Conservation (phyloP, 2,797 vertebrate genomes). For the Chelon auratus region DNA sequence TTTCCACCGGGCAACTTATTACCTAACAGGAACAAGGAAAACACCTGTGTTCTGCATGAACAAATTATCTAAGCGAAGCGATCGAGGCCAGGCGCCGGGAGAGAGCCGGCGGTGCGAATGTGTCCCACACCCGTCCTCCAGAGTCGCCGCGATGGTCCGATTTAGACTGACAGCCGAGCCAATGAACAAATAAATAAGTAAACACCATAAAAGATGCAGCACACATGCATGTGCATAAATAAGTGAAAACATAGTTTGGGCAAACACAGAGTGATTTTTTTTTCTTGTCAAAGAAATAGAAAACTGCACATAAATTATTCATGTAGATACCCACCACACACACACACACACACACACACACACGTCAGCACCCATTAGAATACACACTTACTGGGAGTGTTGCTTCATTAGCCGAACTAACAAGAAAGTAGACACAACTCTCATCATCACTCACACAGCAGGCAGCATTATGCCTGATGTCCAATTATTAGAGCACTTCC, state of each 20-base stretch:
- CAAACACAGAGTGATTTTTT: slow-evolving; percentile 64
- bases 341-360: slow-evolving; percentile 2
- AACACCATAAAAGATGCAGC: slow-evolving; percentile 71
- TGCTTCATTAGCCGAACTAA: slow-evolving; percentile 29
- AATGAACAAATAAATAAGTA: slow-evolving; percentile 78
- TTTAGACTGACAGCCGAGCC: slow-evolving; percentile 52
- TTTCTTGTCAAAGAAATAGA: slow-evolving; percentile 69
- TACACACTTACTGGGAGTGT: slow-evolving; percentile 8
- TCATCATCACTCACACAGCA: slow-evolving; percentile 24
- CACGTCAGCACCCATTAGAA: slow-evolving; percentile 28
- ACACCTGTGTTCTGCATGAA: slow-evolving; percentile 13
- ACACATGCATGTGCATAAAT: slow-evolving; percentile 70
- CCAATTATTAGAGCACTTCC: slow-evolving; percentile 42
- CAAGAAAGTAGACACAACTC: slow-evolving; percentile 35
- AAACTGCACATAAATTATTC: slow-evolving; percentile 63
- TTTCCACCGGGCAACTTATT: slow-evolving; percentile 8
- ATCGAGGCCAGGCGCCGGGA: not conserved
- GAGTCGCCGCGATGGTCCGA: slow-evolving; percentile 7
- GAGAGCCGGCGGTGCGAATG: not conserved
- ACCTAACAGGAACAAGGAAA: slow-evolving; percentile 17
- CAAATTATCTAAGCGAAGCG: slow-evolving; percentile 16
- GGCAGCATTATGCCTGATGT: slow-evolving; percentile 23
- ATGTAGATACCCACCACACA: slow-evolving; percentile 18
- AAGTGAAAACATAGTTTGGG: slow-evolving; percentile 57
- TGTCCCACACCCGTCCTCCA: slow-evolving; percentile 3